Evolutionary conservation across 2,888 invertebrate species (phyloP).

Genomic region (Pediacus dermestoides): DNA sequence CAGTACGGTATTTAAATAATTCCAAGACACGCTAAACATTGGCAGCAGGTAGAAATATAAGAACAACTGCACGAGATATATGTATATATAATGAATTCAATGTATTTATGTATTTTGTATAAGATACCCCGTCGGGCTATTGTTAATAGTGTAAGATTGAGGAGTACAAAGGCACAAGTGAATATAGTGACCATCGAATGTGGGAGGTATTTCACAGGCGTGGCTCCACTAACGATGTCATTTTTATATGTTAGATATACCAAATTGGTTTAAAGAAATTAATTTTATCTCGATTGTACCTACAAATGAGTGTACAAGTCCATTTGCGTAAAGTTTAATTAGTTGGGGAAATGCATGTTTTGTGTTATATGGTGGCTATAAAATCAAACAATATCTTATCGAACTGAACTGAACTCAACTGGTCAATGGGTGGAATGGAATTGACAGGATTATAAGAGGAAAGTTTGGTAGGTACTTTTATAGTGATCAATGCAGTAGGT

Average conservation of each 20-base stretch:
- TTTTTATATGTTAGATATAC: constrained; percentile 43
- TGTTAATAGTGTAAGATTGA: constrained; percentile 51
- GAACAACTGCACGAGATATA: constrained; percentile 45
- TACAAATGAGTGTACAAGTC: no score
- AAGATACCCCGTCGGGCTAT: constrained; percentile 50
- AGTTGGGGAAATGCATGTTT: constrained; percentile 21
- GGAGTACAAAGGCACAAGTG: constrained; percentile 47
- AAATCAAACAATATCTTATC: no score
- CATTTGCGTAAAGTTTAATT: constrained; percentile 40
- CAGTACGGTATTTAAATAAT: constrained; percentile 32
- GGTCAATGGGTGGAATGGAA: no score
- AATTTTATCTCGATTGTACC: no score
- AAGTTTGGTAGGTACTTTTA: no score
- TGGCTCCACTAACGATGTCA: constrained; percentile 44
- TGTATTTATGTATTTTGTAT: constrained; percentile 53
- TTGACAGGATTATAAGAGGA: no score
- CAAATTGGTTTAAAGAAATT: constrained; percentile 42
- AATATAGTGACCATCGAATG: constrained; percentile 44
- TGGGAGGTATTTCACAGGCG: constrained; percentile 46
- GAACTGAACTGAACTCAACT: no score
- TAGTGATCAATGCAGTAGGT: no score
- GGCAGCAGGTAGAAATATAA: constrained; percentile 21
- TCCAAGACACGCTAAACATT: constrained; percentile 18
- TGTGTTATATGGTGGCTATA: constrained; percentile 11
- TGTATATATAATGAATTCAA: constrained; percentile 52